Evolutionary conservation across 2,888 invertebrate genomes (phyloP).

Genomic region (Hydraecia micacea): DNA sequence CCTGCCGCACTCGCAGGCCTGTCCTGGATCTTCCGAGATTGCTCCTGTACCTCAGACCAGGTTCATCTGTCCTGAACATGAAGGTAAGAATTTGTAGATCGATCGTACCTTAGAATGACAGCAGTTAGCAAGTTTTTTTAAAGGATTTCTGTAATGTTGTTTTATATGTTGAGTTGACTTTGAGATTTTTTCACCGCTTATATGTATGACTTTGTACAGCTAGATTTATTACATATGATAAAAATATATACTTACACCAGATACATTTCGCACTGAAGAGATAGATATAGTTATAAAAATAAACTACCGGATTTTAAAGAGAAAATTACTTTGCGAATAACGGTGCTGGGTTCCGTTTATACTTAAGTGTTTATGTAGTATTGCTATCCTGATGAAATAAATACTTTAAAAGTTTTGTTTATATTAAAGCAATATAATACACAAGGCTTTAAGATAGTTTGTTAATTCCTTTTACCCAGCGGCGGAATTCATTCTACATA

Average conservation of each 20-base stretch:
- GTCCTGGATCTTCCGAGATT: constrained; percentile 94
- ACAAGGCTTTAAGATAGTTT: neutral
- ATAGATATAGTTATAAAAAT: neutral
- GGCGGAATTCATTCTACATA: neutral
- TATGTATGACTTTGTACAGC: neutral
- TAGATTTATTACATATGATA: neutral
- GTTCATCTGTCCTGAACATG: constrained; percentile 92
- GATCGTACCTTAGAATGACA: neutral
- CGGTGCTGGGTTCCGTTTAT: neutral
- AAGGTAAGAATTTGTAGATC: constrained; percentile 80
- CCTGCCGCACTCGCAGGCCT: constrained; percentile 92
- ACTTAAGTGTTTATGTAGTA: no score
- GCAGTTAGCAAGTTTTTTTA: neutral
- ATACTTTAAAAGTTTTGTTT: neutral
- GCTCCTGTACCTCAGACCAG: constrained; percentile 92
- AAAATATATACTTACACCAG: neutral
- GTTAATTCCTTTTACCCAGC: neutral
- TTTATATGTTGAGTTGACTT: neutral
- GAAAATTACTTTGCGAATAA: neutral
- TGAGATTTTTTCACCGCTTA: neutral
- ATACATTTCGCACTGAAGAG: neutral
- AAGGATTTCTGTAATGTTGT: neutral
- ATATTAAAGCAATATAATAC: neutral
- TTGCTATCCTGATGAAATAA: neutral
- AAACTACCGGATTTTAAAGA: neutral